Conservation (phyloP, 2,113 vertebrate species). For the Regulus satrapa region DNA sequence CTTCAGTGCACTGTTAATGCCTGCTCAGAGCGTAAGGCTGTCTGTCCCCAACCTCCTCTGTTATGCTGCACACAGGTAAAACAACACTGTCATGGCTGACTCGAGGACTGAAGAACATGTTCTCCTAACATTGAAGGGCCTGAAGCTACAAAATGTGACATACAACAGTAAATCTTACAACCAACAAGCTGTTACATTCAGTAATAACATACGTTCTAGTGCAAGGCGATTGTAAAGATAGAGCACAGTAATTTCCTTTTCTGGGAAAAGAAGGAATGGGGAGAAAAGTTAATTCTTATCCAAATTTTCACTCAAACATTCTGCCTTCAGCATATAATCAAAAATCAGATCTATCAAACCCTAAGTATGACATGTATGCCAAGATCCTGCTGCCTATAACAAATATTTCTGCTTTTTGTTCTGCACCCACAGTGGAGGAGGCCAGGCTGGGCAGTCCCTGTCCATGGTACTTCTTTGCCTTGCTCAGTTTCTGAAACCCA, state of each 20-base stretch:
- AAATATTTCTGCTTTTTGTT: background rate
- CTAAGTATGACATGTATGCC: background rate
- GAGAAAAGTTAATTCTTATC: background rate
- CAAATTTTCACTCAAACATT: background rate
- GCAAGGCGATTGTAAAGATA: background rate
- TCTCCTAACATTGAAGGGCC: background rate
- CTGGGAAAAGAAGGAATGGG: background rate
- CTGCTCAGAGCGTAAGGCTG: background rate
- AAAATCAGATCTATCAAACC: background rate
- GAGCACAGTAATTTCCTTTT: background rate
- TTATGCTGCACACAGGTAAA: background rate
- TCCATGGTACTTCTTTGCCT: conserved; percentile 41
- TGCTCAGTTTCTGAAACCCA: accelerated
- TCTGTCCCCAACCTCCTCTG: background rate
- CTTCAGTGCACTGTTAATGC: background rate
- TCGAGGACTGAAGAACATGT: background rate
- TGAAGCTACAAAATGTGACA: background rate
- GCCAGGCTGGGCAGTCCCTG: background rate
- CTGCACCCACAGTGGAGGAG: background rate
- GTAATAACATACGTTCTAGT: background rate
- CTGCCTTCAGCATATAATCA: background rate
- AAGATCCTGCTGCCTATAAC: background rate
- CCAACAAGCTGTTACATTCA: background rate
- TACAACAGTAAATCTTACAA: background rate
- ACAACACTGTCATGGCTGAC: background rate